phyloP scores from a whole-genome alignment of 2,888 invertebrate species.

The Tinea semifulvella region DNA sequence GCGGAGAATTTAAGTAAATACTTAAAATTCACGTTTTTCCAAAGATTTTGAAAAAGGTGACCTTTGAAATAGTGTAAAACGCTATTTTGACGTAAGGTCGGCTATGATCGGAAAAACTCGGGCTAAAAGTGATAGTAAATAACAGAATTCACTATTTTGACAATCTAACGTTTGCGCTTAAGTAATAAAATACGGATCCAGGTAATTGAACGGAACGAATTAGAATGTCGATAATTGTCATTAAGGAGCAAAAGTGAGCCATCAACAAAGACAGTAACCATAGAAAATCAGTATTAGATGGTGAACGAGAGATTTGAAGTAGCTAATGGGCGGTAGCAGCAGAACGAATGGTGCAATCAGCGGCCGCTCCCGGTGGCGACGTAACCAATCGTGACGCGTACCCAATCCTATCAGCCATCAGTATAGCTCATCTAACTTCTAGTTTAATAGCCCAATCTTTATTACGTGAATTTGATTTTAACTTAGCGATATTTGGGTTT shows the following conservation, averaged over 20 bases:
- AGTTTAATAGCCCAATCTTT: neutral
- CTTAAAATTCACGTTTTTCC: too few species aligned
- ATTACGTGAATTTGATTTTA: too few species aligned
- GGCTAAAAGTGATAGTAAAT: too few species aligned
- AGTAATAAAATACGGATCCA: too few species aligned
- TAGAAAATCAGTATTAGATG: conserved; percentile 38
- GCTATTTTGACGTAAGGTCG: too few species aligned
- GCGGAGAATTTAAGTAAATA: too few species aligned
- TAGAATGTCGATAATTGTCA: conserved; percentile 48
- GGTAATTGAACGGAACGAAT: conserved; percentile 41
- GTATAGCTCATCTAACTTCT: neutral
- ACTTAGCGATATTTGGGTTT: too few species aligned
- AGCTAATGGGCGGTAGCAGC: conserved; percentile 47
- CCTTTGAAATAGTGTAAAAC: too few species aligned
- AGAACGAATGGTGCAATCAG: conserved; percentile 48
- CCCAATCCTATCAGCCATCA: conserved; percentile 11
- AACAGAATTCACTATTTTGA: too few species aligned
- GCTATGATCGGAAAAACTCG: too few species aligned
- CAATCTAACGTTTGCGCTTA: too few species aligned
- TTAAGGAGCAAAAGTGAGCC: conserved; percentile 42
- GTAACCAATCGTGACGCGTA: conserved; percentile 31
- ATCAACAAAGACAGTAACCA: conserved; percentile 40
- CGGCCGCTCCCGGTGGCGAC: conserved; percentile 21
- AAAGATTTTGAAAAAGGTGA: too few species aligned
- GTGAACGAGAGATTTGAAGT: conserved; percentile 30